Conservation (phyloP, 2,113 vertebrate genomes). For the Ptilorrhoa leucosticta region DNA sequence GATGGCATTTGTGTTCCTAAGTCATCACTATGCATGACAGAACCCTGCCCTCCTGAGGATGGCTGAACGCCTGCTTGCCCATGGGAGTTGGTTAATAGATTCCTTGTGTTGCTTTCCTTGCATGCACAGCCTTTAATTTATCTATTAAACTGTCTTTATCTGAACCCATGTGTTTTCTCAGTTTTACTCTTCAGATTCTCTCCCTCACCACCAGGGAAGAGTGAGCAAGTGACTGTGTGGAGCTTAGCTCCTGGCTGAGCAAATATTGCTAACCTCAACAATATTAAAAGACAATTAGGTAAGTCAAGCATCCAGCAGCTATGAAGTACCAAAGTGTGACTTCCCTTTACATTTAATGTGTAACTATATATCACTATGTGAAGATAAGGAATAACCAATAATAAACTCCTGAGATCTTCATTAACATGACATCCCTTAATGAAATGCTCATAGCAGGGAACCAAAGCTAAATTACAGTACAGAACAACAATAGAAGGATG, state of each 20-base stretch:
- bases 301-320: background rate
- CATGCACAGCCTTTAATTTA: background rate
- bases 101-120: background rate
- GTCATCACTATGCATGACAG: background rate
- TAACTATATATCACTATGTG: background rate
- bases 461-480: background rate
- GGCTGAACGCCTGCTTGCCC: background rate
- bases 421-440: background rate
- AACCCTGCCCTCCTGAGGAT: fast-evolving
- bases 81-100: background rate
- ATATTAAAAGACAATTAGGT: background rate
- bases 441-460: background rate
- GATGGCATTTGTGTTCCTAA: background rate
- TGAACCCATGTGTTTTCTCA: background rate
- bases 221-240: background rate
- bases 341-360: background rate
- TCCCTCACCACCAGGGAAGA: background rate
- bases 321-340: background rate
- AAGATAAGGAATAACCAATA: background rate
- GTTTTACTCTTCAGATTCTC: background rate
- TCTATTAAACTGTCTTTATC: background rate
- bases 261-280: background rate
- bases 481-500: background rate
- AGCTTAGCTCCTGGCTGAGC: background rate
- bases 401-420: background rate